Evolutionary conservation across 1,140 invertebrate genomes (phyloP).

Genomic region (Drosophila nigromelanica): DNA sequence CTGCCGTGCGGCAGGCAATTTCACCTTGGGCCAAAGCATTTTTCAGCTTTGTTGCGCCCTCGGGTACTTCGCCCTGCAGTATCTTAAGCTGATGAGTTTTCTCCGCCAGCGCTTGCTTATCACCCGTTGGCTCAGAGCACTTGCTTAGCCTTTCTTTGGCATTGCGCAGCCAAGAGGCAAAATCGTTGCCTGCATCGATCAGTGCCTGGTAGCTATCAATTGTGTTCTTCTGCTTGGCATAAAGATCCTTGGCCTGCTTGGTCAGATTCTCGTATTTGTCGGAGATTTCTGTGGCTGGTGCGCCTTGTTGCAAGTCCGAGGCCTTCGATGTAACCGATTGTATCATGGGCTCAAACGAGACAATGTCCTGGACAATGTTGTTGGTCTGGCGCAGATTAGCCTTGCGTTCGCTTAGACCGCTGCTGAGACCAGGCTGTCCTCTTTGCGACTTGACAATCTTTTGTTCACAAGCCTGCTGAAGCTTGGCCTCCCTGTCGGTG

Average conservation of each 20-base stretch:
- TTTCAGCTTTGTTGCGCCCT: slow-evolving; percentile 92
- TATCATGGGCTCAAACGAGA: slow-evolving; percentile 97
- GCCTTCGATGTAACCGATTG: slow-evolving; percentile 96
- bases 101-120: slow-evolving; percentile 93
- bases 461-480: slow-evolving; percentile 96
- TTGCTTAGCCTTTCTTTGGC: slow-evolving; percentile 96
- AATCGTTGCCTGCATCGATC: slow-evolving; percentile 95
- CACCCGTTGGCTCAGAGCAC: slow-evolving; percentile 96
- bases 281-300: slow-evolving; percentile 94
- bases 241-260: slow-evolving; percentile 94
- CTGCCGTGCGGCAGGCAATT: slow-evolving; percentile 91
- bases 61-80: slow-evolving; percentile 91
- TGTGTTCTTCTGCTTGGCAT: slow-evolving; percentile 95
- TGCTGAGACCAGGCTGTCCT: slow-evolving; percentile 89
- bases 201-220: slow-evolving; percentile 95
- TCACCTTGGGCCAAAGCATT: slow-evolving; percentile 92
- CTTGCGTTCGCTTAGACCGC: slow-evolving; percentile 91
- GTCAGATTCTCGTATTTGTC: slow-evolving; percentile 95
- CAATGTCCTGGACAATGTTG: slow-evolving; percentile 97
- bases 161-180: slow-evolving; percentile 94
- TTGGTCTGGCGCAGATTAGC: slow-evolving; percentile 95
- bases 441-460: slow-evolving; percentile 92
- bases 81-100: slow-evolving; percentile 94
- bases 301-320: slow-evolving; percentile 93
- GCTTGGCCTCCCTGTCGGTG: slow-evolving; percentile 95